Evolutionary conservation across 2,113 vertebrate genomes (phyloP).

Genomic region (Caretta caretta): DNA sequence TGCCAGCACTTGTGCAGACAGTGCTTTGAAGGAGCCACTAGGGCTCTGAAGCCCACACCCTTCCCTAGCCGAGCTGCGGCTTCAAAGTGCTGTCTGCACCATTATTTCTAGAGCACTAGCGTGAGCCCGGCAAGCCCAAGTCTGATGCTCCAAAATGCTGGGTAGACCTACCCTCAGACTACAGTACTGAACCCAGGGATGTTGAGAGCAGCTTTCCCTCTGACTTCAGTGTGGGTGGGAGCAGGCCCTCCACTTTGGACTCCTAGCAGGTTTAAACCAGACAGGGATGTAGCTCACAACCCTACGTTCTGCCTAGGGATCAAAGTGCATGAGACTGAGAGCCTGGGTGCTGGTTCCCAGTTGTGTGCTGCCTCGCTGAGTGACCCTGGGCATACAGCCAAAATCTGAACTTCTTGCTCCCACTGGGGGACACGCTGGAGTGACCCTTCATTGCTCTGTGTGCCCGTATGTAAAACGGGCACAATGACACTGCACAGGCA

Average conservation of each 20-base stretch:
- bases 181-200: not conserved
- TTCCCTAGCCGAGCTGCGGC: not conserved
- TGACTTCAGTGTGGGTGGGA: not conserved
- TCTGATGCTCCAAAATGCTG: no score
- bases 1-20: not conserved
- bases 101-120: no score
- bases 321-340: accelerated
- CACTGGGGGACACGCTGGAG: not conserved
- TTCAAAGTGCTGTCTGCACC: not conserved
- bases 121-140: no score
- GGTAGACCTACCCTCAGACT: not conserved
- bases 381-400: not conserved
- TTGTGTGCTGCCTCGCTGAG: not conserved
- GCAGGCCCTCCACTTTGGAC: accelerated
- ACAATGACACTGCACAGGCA: not conserved
- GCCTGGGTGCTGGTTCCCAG: not conserved
- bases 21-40: not conserved
- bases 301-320: not conserved
- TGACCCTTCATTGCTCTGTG: no score
- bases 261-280: accelerated
- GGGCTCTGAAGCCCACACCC: not conserved
- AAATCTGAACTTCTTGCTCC: accelerated
- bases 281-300: not conserved
- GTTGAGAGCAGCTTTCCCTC: not conserved
- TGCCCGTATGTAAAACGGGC: not conserved